Base-by-base conservation (phyloP, 2,113 vertebrate species). In the Pollachius pollachius region DNA sequence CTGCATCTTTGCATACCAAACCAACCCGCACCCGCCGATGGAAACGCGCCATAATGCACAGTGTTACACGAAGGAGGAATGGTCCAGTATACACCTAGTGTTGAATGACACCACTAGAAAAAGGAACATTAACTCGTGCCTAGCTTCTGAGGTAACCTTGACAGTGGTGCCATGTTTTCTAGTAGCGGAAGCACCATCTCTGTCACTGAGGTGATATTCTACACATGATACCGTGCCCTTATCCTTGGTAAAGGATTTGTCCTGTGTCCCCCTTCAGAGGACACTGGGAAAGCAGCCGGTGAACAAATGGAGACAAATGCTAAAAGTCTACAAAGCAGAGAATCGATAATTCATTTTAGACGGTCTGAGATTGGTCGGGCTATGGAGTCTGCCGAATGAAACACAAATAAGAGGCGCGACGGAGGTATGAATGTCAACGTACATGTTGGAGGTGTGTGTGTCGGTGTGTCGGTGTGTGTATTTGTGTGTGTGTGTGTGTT, bases 301-400 rank as follows among this genome's bases (percentile, higher is more conserved):
- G 82, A 78, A 72, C 70, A 84, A 80, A 85, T 82, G 80, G 78
- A 62, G 68, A 81, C 73, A 76, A 77, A 71, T 58, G 64, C 65
- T 73, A 70, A 78, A 65, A 58, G 23, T 58, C 17, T 30, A 41
- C 54, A 15, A 15, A 13, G 69, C 18, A 13, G 61, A 73, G 71
- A 81, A 88, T 90, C 86, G 59, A 86, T 89, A 88, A 89, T 77
- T 90, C 75, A 86, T 87, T 88, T 84, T 70, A 57, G 76, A 82
- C 79, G 76, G 54, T 57, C 67, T 27, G 52, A 71, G 71, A 59
- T 52, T 13, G 48, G 71, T 81, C 78, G 66, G 80, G 69, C 66
- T 19, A 70, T 21, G 15, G 72, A 62, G 62, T 60, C 2, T 62
- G 70, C 65, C 16, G 12, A 69, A 77, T 62, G 58, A 65, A 81